Conservation (phyloP, 2,113 vertebrate genomes). For the Ammospiza nelsoni region DNA sequence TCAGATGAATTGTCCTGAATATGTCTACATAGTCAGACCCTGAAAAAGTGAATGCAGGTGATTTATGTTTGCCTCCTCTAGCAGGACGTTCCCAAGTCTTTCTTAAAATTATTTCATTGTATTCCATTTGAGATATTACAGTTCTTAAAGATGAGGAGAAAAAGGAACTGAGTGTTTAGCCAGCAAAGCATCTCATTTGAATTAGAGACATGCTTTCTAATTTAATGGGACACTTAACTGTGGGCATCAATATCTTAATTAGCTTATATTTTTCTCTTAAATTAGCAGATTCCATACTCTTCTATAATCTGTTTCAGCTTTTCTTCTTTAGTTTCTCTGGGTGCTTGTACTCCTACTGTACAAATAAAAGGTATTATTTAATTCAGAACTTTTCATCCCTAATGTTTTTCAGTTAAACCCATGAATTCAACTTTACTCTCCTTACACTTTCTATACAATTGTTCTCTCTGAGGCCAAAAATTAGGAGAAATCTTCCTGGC, state of each 20-base stretch:
- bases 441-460: background rate
- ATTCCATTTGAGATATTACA: background rate
- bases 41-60: background rate
- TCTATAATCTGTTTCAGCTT: background rate
- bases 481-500: background rate
- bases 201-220: background rate
- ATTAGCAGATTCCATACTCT: background rate
- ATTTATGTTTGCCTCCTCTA: background rate
- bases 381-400: background rate
- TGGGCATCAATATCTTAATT: constrained; percentile 1
- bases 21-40: background rate
- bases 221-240: background rate
- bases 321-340: background rate
- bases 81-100: background rate
- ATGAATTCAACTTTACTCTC: background rate
- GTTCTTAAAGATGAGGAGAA: background rate
- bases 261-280: background rate
- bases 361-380: background rate
- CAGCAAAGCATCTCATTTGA: background rate
- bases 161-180: background rate
- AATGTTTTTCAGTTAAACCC: background rate
- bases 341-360: background rate
- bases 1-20: background rate
- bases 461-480: background rate
- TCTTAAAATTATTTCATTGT: background rate